Base-by-base conservation (phyloP, 2,797 vertebrate genomes). In the Microcaecilia unicolor region DNA sequence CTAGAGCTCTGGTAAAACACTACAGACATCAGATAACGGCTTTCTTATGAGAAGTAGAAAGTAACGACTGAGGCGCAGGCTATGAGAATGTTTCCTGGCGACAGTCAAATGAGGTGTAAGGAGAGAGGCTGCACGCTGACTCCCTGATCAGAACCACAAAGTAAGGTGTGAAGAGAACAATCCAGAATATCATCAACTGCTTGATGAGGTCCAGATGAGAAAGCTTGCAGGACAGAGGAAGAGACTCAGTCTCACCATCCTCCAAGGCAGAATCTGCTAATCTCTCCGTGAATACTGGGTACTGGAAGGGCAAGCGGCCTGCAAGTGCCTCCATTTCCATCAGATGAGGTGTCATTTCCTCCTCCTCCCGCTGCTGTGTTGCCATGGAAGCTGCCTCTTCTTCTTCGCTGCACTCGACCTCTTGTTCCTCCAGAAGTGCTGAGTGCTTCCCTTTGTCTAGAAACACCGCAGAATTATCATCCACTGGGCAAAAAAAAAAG, bases 171-270 rank as follows among this genome's bases (percentile, higher is more conserved):
- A n/a, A n/a, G n/a, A n/a, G n/a, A n/a, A n/a, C n/a, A n/a, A n/a
- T n/a, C n/a, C n/a, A n/a, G n/a, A 5, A n/a, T 13, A 18, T 8
- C n/a, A n/a, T n/a, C 1, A 3, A 1, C n/a, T 19, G 27, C 29
- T 19, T 9, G 12, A 18, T 24, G 15, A n/a, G 4, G n/a, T 15
- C 9, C 9, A 10, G 4, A 1, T 17, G 25, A 15, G 20, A 18
- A 11, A 8, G 1, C 12, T 2, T 3, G 19, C n/a, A 15, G 18
- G n/a, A n/a, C n/a, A n/a, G n/a, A n/a, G n/a, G n/a, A n/a, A n/a
- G n/a, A n/a, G n/a, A n/a, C n/a, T n/a, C n/a, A n/a, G 8, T 22
- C 78, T 66, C 41, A 81, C 81, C 79, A 0, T 83, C 76, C 33
- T 72, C 63, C 50, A 84, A 51, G 6, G 81, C 81, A 0, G 76